Conservation (phyloP, 2,113 vertebrate species). For the Chauna torquata region DNA sequence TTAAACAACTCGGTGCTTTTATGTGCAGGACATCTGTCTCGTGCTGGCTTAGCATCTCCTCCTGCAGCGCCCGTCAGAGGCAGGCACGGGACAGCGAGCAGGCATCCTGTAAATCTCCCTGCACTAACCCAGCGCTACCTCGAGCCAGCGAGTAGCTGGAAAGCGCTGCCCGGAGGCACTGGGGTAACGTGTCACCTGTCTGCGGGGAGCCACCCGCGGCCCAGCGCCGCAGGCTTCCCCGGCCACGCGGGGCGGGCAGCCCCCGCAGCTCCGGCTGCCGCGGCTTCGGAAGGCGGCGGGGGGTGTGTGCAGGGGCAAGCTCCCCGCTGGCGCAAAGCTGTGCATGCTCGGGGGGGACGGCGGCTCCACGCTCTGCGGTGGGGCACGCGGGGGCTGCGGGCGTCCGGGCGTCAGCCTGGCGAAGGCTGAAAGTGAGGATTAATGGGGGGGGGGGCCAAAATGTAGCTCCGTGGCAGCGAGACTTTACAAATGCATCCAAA, state of each 20-base stretch:
- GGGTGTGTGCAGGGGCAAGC: too few relatives aligned
- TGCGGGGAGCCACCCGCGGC: neutral
- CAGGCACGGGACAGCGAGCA: neutral
- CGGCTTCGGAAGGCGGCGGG: too few relatives aligned
- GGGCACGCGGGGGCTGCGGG: neutral
- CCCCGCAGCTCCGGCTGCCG: too few relatives aligned
- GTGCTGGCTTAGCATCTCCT: neutral
- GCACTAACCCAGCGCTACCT: neutral
- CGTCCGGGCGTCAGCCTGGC: slow-evolving; percentile 4
- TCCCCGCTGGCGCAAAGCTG: too few relatives aligned
- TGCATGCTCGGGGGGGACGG: too few relatives aligned
- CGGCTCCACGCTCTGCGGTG: too few relatives aligned
- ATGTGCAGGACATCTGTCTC: neutral
- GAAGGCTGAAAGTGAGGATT: slow-evolving; percentile 50
- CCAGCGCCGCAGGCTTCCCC: too few relatives aligned
- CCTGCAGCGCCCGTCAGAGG: fast-evolving
- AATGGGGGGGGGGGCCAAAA: neutral
- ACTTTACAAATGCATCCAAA: neutral
- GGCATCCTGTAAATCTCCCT: neutral
- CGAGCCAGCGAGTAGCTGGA: fast-evolving
- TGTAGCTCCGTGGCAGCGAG: neutral
- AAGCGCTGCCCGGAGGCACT: neutral
- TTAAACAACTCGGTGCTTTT: neutral
- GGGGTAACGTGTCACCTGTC: too few relatives aligned
- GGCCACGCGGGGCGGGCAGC: too few relatives aligned